Percentiles rank a stretch among this genome's conserved stretches.
These are phyloP conservation scores for Drosophila lowei DNA, from an alignment of 1,140 invertebrate species.

Conservation along the genomic window DNA sequence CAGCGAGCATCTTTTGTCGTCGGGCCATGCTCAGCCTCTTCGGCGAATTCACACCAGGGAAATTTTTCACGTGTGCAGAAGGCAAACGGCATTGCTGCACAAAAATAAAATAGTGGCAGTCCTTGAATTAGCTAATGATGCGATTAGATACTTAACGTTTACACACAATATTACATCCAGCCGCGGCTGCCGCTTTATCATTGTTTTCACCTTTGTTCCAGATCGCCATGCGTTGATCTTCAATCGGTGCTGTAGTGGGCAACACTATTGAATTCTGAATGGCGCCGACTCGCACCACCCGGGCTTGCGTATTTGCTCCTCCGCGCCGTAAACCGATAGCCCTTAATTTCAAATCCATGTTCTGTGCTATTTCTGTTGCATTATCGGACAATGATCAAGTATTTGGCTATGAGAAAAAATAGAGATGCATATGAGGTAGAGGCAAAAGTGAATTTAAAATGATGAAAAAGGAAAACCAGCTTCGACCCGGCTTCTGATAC, in stretches of 20 bases:
- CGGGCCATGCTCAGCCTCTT: slow-evolving; percentile 93
- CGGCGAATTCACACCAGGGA: slow-evolving; percentile 99
- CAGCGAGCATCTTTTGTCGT: slow-evolving; percentile 91
- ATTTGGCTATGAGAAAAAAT: slow-evolving; percentile 26
- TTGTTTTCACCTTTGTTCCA: slow-evolving; percentile 89
- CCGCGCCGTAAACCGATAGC: slow-evolving; percentile 88
- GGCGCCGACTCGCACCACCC: slow-evolving; percentile 89
- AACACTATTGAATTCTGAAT: slow-evolving; percentile 95
- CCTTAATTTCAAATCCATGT: slow-evolving; percentile 90
- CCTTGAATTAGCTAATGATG: background rate
- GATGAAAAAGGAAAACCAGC: too few species aligned
- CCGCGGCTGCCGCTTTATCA: slow-evolving; percentile 90
- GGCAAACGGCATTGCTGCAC: slow-evolving; percentile 97
- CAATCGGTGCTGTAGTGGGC: slow-evolving; percentile 89
- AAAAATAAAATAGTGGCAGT: background rate
- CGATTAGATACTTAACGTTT: slow-evolving; percentile 88
- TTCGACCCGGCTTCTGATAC: too few species aligned
- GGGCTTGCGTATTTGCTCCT: slow-evolving; percentile 87
- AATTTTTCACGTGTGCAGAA: slow-evolving; percentile 98
- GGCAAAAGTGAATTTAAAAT: too few species aligned
- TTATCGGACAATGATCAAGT: slow-evolving; percentile 83
- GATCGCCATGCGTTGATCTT: slow-evolving; percentile 91
- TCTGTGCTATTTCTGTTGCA: slow-evolving; percentile 84
- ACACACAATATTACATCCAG: slow-evolving; percentile 95
- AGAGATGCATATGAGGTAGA: background rate